Base-by-base conservation (phyloP, 1,140 invertebrate species). In the Drosophila bipectinata region DNA sequence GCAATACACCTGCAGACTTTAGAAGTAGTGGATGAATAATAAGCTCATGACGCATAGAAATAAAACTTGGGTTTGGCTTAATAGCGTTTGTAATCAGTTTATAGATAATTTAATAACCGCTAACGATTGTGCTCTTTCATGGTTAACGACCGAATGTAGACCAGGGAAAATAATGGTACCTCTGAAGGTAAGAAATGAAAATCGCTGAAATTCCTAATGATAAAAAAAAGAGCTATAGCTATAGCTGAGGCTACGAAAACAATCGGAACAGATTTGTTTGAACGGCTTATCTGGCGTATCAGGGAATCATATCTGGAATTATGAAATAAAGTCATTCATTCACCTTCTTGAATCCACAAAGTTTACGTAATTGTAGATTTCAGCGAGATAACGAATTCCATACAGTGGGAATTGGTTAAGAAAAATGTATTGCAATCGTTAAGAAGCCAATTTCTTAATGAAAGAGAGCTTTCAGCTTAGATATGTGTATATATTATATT, bases 21-120 rank as follows among this genome's bases (percentile, higher is more conserved):
- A 49, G 21, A 8, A 8, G 7, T 18, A 26, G 3, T 41, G 30
- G 49, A 15, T 72, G 59, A 66, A 9, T 59, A 59, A 74, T 59
- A 15, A 34, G 8, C 59, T 57, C 32, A 59, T 74, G 69, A 74
- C 45, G 45, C 48, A 63, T 57, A 18, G 39, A 26, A 37, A 55
- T 64, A 53, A 48, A 69, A 51, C 47, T 51, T 54, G 60, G 59
- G 61, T 51, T 75, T 45, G 78, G 54, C 61, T 87, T 81, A 77
- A 66, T 73, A 71, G 60, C 56, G 21, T 21, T 53, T 34, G 58
- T 80, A 85, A 85, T 85, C 81, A 85, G 77, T 78, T 85, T 72
- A 81, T 61, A 85, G 77, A 85, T 85, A 81, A 78, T 81, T 87
- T 71, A 87, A 87, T 79, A 74, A 64, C 69, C 72, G 73, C 53